These are phyloP conservation scores for Orientallactaga bullata DNA, from an alignment of 2,113 vertebrate genomes.

Conservation along the genomic window DNA sequence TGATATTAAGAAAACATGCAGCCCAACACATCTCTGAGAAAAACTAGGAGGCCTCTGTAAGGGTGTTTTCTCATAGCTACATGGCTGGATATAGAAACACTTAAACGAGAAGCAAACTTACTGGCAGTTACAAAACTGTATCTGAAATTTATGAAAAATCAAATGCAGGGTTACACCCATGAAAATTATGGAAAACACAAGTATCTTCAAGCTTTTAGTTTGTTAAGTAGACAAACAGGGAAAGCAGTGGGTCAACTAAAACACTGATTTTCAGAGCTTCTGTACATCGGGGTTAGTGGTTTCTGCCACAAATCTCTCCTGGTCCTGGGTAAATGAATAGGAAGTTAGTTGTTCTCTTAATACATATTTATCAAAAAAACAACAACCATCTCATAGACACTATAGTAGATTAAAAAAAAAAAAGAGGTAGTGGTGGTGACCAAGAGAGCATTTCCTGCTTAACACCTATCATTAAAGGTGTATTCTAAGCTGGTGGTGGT, in stretches of 20 bases:
- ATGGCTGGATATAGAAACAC: background rate
- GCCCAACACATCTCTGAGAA: background rate
- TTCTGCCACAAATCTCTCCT: background rate
- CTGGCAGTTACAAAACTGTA: background rate
- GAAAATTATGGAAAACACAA: background rate
- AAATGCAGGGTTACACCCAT: background rate
- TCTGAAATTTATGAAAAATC: background rate
- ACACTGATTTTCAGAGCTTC: background rate
- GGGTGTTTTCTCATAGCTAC: background rate
- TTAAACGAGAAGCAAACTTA: background rate
- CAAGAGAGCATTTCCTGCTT: background rate
- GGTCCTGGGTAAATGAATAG: background rate
- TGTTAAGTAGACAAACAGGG: no score
- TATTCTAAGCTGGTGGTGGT: background rate
- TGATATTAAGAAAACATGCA: background rate
- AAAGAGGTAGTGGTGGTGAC: background rate
- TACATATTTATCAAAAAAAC: background rate
- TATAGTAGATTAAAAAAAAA: background rate
- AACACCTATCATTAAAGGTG: background rate
- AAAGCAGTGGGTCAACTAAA: background rate
- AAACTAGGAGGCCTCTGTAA: background rate
- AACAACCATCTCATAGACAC: slow-evolving; percentile 20
- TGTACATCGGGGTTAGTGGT: background rate
- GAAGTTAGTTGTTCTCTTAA: background rate
- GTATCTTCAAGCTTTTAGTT: background rate